These are phyloP conservation scores for Chiroxiphia lanceolata DNA, from an alignment of 2,797 vertebrate species.

Conservation along the genomic window DNA sequence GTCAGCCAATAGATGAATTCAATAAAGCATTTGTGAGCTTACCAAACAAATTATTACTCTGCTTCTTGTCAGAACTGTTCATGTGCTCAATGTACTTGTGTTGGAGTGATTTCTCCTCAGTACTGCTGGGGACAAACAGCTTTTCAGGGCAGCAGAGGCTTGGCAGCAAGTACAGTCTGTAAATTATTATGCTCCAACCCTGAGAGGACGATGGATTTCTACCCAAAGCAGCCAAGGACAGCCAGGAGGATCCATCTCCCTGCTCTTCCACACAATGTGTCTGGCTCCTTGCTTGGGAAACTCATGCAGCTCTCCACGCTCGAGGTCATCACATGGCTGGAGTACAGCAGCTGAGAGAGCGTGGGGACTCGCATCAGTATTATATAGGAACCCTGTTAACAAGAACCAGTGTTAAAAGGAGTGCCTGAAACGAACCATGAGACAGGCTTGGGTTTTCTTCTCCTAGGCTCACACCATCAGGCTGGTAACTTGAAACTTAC, in stretches of 20 bases:
- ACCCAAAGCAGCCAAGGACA: not conserved
- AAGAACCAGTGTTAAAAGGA: not conserved
- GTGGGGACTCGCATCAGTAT: not conserved
- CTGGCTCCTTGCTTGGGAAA: not conserved
- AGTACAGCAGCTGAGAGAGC: not conserved
- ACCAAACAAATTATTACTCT: conserved; percentile 20
- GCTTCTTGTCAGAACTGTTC: not conserved
- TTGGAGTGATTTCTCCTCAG: not conserved
- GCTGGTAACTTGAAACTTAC: not conserved
- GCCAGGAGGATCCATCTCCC: not conserved
- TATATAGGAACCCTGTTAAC: not conserved
- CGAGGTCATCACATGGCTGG: not conserved
- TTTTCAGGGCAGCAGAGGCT: not conserved
- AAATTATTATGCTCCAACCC: not conserved
- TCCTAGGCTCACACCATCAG: not conserved
- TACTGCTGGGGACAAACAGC: not conserved
- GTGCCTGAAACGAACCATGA: not conserved
- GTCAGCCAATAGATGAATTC: not conserved
- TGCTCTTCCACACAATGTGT: not conserved
- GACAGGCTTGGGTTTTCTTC: not conserved
- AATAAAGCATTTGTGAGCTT: not conserved
- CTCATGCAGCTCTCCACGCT: not conserved
- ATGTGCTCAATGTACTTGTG: not conserved
- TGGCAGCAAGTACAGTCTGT: not conserved
- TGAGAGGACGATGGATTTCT: fast-evolving